Evolutionary conservation across 2,797 vertebrate species (phyloP), one percentile per base, ranked within the genome.

Genomic region (Denticeps clupeoides): DNA sequence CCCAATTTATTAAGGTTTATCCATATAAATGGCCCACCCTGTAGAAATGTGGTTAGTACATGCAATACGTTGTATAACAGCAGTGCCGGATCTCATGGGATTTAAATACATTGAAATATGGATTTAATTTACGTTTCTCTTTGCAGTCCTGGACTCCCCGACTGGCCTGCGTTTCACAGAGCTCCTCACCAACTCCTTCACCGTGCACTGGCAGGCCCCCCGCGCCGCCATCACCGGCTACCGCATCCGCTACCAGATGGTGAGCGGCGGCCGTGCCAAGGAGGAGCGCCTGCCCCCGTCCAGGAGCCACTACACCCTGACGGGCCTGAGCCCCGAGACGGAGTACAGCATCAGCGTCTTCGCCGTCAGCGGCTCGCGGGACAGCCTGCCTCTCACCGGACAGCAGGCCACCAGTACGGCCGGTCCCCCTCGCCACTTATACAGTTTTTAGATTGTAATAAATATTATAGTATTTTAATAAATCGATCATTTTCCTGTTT

Each of bases 201-300:
- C 87, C 0, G 82, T 97, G 46, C 89, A 93, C 67, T 98, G 95
- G 95, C 78, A 87, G 2, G 75, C 91, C 21, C 92, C 93, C 1
- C 87, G 85, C 21, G 86, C 91, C 42, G 40, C 72, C 48, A 86
- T 94, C 66, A 83, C 69, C 0, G 93, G 94, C 32, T 97, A 91
- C 62, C 80, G 69, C 31, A 82, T 98, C 47, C 86, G 85, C 12
- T 83, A 93, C 71, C 81, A 90, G 49, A 83, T 86, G 3, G 78
- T 82, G 40, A 84, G 70, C 1, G 59, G 75, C 0, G 87, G 74
- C 2, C 79, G 87, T 49, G 55, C 85, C 35, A 94, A 87, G 63
- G 92, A 97, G 21, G 93, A 96, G 16, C 81, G 88, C 1, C 81
- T 99, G 53, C 93, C 94, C 0, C 91, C 92, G 0, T 89, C 91